Evolutionary conservation across 2,888 invertebrate genomes (phyloP).

Genomic region (Temnothorax rugatulus): DNA sequence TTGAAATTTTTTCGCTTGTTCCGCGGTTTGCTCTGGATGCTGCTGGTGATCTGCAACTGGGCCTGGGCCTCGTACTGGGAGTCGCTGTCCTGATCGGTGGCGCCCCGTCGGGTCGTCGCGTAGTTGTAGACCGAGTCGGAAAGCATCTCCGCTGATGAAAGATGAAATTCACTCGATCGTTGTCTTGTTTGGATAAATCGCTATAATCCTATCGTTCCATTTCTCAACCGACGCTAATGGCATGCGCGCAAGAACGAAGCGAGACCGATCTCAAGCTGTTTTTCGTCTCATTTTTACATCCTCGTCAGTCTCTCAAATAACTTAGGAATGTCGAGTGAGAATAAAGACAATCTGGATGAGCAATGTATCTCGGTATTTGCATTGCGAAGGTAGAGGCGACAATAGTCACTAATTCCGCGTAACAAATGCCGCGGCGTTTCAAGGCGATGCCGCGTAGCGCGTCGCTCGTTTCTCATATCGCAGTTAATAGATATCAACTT

Average conservation of each 20-base stretch:
- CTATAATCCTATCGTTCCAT: constrained; percentile 31
- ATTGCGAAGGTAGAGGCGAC: constrained; percentile 26
- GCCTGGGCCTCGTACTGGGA: constrained; percentile 83
- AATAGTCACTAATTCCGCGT: constrained; percentile 37
- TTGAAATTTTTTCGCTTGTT: constrained; percentile 88
- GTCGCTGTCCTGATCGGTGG: constrained; percentile 84
- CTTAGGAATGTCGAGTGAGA: background rate
- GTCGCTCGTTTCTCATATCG: constrained; percentile 57
- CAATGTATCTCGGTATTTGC: constrained; percentile 16
- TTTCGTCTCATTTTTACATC: constrained; percentile 5
- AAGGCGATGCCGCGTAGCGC: constrained; percentile 53
- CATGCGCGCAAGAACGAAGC: background rate
- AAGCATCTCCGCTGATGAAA: constrained; percentile 85
- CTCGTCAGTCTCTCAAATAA: background rate
- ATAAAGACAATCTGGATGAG: background rate
- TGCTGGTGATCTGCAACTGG: constrained; percentile 79
- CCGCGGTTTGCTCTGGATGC: constrained; percentile 83
- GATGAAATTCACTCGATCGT: constrained; percentile 45
- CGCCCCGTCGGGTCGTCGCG: constrained; percentile 84
- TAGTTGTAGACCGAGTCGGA: constrained; percentile 86
- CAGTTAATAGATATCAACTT: constrained; percentile 68
- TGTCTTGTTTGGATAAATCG: constrained; percentile 29
- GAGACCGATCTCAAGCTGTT: constrained; percentile 14
- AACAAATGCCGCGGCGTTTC: constrained; percentile 38
- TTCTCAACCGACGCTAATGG: constrained; percentile 34